Base-by-base conservation (phyloP, 2,888 invertebrate species). In the Ctenicera cuprea region DNA sequence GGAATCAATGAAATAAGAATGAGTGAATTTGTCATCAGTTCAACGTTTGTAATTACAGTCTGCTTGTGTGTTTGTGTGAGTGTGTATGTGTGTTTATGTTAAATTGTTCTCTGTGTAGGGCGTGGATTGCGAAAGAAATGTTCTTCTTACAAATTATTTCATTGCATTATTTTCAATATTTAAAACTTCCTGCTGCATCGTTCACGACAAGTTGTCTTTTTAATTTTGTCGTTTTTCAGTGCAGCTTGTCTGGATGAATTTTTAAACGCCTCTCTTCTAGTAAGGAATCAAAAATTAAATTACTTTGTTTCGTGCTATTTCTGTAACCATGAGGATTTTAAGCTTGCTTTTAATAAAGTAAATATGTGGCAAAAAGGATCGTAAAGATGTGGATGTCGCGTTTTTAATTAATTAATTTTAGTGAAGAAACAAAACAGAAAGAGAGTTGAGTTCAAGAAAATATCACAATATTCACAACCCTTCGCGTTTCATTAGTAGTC, bases 21-120 rank as follows among this genome's bases (percentile, higher is more conserved):
- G 63, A 63, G 70, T 30, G 59, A 71, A 71, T 71, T 71, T 54
- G 63, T 70, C 62, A 63, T 54, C 63, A 33, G 70, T 54, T 69
- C 26, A 16, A n/a, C 43, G n/a, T 48, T 70, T 20, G 8, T 63
- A 70, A 70, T 70, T 70, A 61, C 38, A 57, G 14, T 18, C 45
- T 18, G 18, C 45, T 45, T 5, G 14, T 45, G 18, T 16, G 45
- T 45, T 5, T 45, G 18, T 45, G 7, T 48, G 30, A 12, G 16
- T 62, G 3, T 26, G 26, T 26, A 5, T 26, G 11, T 48, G 48
- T 20, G 11, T 62, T 26, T 63, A 16, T 16, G 26, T 20, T 38
- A 41, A 41, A 22, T 5, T 20, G 26, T 18, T 7, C 16, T 1
- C 16, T n/a, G 43, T 30, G 16, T 11, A 22, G 41, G 62, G 62